These are phyloP conservation scores for Agriotes lineatus DNA, from an alignment of 2,888 invertebrate genomes.

Conservation along the genomic window DNA sequence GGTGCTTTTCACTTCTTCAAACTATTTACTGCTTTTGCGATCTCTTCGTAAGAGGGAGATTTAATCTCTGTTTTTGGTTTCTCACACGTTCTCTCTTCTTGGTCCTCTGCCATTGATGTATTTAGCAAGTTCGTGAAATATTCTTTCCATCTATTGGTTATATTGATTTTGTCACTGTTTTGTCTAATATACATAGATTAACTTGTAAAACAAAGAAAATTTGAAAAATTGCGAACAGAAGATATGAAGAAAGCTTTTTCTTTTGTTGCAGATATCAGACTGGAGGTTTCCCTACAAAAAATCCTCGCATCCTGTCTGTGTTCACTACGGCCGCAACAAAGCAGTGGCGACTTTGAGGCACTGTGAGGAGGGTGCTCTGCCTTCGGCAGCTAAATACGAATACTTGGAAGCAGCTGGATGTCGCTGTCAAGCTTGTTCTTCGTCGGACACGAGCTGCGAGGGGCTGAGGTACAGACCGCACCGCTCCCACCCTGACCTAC, in stretches of 20 bases:
- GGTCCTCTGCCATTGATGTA: background rate
- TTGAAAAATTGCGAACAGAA: no score
- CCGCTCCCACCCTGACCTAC: slow-evolving; percentile 60
- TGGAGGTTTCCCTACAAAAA: slow-evolving; percentile 91
- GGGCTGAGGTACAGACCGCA: slow-evolving; percentile 70
- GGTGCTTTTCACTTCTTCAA: no score
- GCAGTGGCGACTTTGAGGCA: slow-evolving; percentile 76
- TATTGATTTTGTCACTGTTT: background rate
- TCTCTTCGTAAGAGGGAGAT: no score
- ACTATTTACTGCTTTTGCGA: no score
- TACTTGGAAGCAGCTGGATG: no score
- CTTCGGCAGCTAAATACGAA: slow-evolving; percentile 79
- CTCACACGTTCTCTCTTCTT: background rate
- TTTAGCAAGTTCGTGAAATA: background rate
- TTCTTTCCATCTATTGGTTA: background rate
- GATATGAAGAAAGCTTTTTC: no score
- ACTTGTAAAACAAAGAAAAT: no score
- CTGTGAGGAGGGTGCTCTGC: slow-evolving; percentile 80
- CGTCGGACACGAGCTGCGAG: no score
- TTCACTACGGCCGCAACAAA: slow-evolving; percentile 78
- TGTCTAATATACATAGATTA: no score
- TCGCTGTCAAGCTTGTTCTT: no score
- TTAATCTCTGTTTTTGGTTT: background rate
- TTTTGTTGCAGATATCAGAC: slow-evolving; percentile 77
- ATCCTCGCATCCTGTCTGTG: slow-evolving; percentile 88